Evolutionary conservation across 2,797 vertebrate species (phyloP).

Genomic region (Pelodytes ibericus): DNA sequence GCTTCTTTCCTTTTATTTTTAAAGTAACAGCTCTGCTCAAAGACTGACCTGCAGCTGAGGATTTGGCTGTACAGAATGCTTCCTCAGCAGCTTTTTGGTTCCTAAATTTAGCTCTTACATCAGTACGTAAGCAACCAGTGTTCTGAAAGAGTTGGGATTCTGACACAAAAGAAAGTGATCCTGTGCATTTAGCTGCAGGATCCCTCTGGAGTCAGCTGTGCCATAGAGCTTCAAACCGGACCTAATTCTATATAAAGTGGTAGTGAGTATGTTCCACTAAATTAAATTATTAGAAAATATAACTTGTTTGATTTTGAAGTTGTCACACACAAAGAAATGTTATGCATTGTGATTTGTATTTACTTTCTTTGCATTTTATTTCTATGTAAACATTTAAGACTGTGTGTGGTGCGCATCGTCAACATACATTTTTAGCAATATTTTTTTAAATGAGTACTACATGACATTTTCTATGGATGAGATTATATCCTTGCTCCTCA

Average conservation of each 20-base stretch:
- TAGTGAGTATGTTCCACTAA: neutral
- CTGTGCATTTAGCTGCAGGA: too few species aligned
- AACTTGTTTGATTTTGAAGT: neutral
- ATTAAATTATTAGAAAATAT: too few species aligned
- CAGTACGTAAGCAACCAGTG: neutral
- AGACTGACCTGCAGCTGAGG: slow-evolving; percentile 46
- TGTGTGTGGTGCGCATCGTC: too few species aligned
- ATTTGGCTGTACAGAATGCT: slow-evolving; percentile 36
- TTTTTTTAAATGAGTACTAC: too few species aligned
- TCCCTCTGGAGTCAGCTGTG: too few species aligned
- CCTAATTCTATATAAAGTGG: neutral
- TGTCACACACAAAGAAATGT: too few species aligned
- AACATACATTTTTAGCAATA: too few species aligned
- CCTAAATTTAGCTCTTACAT: slow-evolving; percentile 40
- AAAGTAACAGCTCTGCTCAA: slow-evolving; percentile 15
- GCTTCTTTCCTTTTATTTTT: slow-evolving; percentile 22
- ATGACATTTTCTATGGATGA: too few species aligned
- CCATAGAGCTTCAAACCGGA: neutral
- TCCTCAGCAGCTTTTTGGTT: slow-evolving; percentile 43
- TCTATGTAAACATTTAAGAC: too few species aligned
- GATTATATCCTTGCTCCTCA: too few species aligned
- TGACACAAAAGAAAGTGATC: neutral
- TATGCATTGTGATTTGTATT: too few species aligned
- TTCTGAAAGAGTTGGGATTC: neutral
- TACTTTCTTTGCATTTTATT: too few species aligned